phyloP scores from a whole-genome alignment of 2,113 vertebrate genomes.

The Manacus vitellinus region DNA sequence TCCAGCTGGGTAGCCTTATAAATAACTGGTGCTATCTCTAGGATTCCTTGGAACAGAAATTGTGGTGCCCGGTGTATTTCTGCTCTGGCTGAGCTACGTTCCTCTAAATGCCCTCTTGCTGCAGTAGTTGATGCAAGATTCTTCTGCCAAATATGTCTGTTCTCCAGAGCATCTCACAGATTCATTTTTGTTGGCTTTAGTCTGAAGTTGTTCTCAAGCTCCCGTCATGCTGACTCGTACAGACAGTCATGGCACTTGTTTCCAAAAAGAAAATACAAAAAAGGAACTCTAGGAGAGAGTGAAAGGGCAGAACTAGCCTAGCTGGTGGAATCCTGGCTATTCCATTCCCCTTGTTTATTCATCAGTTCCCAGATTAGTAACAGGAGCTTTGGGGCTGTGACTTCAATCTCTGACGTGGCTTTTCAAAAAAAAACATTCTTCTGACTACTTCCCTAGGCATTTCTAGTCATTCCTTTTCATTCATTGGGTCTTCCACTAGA shows the following conservation, averaged over 20 bases:
- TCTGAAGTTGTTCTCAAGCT: background rate
- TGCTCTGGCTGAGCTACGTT: background rate
- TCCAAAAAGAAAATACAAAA: background rate
- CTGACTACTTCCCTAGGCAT: background rate
- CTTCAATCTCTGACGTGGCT: background rate
- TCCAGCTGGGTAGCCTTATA: background rate
- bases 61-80: background rate
- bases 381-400: background rate
- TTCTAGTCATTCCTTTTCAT: background rate
- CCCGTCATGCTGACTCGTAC: background rate
- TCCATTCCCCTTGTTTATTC: background rate
- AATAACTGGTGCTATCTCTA: background rate
- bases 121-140: background rate
- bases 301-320: background rate
- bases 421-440: background rate
- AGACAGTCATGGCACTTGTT: background rate
- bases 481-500: background rate
- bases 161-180: background rate
- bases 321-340: background rate
- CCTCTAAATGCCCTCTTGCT: background rate
- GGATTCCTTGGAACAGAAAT: background rate
- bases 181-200: background rate
- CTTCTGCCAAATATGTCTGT: background rate
- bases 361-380: background rate
- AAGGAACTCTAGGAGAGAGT: background rate